A percentile compares a stretch with the other conserved stretches of the same genome.
Conservation (phyloP, 2,113 vertebrate species). For the Tor tambroides region DNA sequence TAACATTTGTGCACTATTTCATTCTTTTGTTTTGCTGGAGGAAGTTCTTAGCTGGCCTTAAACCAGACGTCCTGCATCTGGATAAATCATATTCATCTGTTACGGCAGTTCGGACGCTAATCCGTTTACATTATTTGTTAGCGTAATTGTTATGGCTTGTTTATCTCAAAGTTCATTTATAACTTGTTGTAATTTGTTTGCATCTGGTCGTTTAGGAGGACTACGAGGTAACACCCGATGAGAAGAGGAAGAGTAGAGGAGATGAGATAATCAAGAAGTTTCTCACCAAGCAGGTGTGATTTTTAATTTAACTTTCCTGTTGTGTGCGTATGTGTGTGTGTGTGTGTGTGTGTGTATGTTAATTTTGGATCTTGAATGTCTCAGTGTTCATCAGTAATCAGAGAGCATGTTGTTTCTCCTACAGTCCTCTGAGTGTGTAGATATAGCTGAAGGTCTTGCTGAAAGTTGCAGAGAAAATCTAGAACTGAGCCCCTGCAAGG, state of each 20-base stretch:
- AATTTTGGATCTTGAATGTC: slow-evolving; percentile 39
- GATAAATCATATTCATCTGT: not conserved
- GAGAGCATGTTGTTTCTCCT: slow-evolving; percentile 61
- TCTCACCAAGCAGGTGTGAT: slow-evolving; percentile 78
- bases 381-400: slow-evolving; percentile 54
- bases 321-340: not conserved
- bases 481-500: slow-evolving; percentile 82
- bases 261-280: slow-evolving; percentile 82
- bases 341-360: not conserved
- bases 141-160: not conserved
- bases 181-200: not conserved
- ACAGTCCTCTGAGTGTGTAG: slow-evolving; percentile 81
- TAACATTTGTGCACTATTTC: too few species aligned
- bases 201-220: slow-evolving; percentile 74
- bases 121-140: not conserved
- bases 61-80: not conserved
- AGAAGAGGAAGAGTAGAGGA: slow-evolving; percentile 82
- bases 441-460: slow-evolving; percentile 76
- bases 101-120: not conserved
- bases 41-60: not conserved
- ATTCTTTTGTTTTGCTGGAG: not conserved
- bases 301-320: not conserved
- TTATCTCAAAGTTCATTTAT: not conserved
- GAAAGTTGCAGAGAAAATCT: slow-evolving; percentile 81
- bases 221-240: slow-evolving; percentile 85